These are phyloP conservation scores for Halcyon malimbica DNA, from an alignment of 2,113 vertebrate species.

Conservation along the genomic window DNA sequence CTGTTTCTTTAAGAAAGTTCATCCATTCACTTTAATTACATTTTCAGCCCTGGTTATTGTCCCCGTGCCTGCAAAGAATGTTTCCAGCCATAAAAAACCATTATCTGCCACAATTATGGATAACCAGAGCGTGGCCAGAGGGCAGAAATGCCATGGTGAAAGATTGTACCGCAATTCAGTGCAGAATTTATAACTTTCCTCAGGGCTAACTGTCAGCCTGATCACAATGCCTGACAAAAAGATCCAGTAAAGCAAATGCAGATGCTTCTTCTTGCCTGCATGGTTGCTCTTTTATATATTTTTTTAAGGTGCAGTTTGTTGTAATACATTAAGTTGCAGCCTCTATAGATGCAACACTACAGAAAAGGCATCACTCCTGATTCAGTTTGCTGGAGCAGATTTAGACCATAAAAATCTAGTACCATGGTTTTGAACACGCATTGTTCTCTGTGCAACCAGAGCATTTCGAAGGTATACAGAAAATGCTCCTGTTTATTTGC, in stretches of 20 bases:
- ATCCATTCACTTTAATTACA: constrained; percentile 78
- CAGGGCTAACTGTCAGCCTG: constrained; percentile 74
- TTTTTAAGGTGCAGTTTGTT: constrained; percentile 51
- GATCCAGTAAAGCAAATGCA: constrained; percentile 67
- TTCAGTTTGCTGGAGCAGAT: not conserved
- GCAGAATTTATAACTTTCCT: constrained; percentile 77
- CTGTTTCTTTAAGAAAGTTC: constrained; percentile 74
- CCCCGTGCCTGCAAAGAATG: constrained; percentile 74
- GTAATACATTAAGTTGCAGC: not conserved
- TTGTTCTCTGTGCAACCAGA: not conserved
- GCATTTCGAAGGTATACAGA: not conserved
- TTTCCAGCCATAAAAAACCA: constrained; percentile 78
- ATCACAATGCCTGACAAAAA: constrained; percentile 72
- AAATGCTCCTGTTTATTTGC: not conserved
- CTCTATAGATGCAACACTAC: not conserved
- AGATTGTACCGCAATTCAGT: constrained; percentile 75
- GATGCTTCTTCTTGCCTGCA: constrained; percentile 57
- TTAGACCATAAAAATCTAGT: not conserved
- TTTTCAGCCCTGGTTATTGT: constrained; percentile 75
- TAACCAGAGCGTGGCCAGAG: constrained; percentile 72
- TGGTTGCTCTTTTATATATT: constrained; percentile 51
- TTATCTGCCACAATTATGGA: constrained; percentile 78
- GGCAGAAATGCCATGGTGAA: constrained; percentile 76
- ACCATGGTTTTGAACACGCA: not conserved
- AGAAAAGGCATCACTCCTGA: fast-evolving